Base-by-base conservation (phyloP, 2,113 vertebrate genomes). In the Hemicordylus capensis region DNA sequence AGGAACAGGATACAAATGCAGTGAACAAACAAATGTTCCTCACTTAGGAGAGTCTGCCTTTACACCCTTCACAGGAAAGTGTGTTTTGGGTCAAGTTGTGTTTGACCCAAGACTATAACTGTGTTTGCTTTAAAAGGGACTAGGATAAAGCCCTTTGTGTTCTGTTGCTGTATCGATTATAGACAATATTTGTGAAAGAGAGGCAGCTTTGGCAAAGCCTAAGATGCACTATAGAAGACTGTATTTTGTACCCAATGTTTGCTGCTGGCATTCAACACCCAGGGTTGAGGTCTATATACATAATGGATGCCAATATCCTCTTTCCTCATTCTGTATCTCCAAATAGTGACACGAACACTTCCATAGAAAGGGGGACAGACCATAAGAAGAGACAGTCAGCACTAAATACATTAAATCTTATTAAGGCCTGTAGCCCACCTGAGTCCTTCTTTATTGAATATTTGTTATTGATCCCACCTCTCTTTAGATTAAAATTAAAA, bases 241-340 rank as follows among this genome's bases (percentile, higher is more conserved):
- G 70, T 48, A 74, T 48, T 74, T 48, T 48, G 72, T 12, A 6
- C 31, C 78, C 76, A 74, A 42, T 56, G 69, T 61, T 76, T 83
- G 69, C 1, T 0, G 56, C 69, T 61, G 82, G 73, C 76, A 81
- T 4, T 54, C 69, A 66, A 22, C 7, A 72, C 19, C 22, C 42
- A 26, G 37, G 78, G 73, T 37, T 46, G 79, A 79, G 64, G 86
- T 72, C 85, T 22, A 87, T 59, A 63, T 42, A 64, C 69, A 72
- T 5, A 31, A 6, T 48, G 42, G 44, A 48, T 48, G 4, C 42
- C 46, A 74, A 48, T 48, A 48, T 28, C 24, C 26, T 74, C 42
- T 48, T 51, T 48, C 72, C 10, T 48, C 20, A 6, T 44, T 72
- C 39, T 72, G 42, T 22, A 72, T 44, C 69, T 46, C 39, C 28